Evolutionary conservation across 2,113 vertebrate genomes (phyloP).

Genomic region (Chloebia gouldiae): DNA sequence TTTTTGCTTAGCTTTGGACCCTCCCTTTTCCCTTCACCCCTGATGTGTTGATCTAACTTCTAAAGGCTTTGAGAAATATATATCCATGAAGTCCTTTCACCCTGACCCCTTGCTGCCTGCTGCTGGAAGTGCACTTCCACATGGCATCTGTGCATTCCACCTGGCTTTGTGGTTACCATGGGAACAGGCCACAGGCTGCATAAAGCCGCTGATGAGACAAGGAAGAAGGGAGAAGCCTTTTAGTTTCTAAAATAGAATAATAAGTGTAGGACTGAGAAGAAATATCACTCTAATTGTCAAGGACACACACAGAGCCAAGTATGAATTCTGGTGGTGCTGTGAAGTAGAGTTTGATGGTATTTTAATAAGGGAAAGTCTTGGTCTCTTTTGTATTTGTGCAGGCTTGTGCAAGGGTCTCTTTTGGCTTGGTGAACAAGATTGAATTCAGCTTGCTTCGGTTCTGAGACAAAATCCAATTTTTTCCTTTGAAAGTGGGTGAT

Average conservation of each 20-base stretch:
- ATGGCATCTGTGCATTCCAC: not conserved
- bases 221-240: not conserved
- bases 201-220: not conserved
- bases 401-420: not conserved
- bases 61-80: not conserved
- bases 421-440: not conserved
- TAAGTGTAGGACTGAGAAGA: not conserved
- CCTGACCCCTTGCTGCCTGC: not conserved
- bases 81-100: not conserved
- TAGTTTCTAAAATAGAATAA: conserved; percentile 1
- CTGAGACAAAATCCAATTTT: not conserved
- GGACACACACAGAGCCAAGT: not conserved
- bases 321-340: not conserved
- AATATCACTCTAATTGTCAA: not conserved
- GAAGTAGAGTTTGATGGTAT: not conserved
- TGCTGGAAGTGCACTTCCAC: not conserved
- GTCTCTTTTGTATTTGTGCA: not conserved
- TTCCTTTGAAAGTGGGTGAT: not conserved
- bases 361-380: not conserved
- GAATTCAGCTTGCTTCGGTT: not conserved
- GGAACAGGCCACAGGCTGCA: not conserved
- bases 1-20: not conserved
- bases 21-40: not conserved
- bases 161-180: conserved; percentile 18
- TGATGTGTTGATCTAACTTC: not conserved